Conservation (phyloP, 2,113 vertebrate species). For the Mus musculus region GRCm39 chr7:95632501-95633000, state of each 20-base stretch:
- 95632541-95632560: neutral
- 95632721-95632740: neutral
- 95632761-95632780: neutral
- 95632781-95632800: neutral
- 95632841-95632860: neutral
- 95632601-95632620: neutral
- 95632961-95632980: no score
- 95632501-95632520: neutral
- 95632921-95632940: accelerated
- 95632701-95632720: neutral
- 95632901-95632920: neutral
- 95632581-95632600: neutral
- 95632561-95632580: neutral
- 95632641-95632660: neutral
- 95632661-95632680: neutral
- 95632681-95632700: neutral
- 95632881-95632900: neutral
- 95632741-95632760: neutral
- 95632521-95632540: neutral
- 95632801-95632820: neutral
- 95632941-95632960: accelerated
- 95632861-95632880: neutral
- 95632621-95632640: neutral
- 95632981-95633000: neutral
- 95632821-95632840: neutral